These are phyloP conservation scores for Riparia riparia DNA, from an alignment of 2,113 vertebrate species.

Conservation along the genomic window DNA sequence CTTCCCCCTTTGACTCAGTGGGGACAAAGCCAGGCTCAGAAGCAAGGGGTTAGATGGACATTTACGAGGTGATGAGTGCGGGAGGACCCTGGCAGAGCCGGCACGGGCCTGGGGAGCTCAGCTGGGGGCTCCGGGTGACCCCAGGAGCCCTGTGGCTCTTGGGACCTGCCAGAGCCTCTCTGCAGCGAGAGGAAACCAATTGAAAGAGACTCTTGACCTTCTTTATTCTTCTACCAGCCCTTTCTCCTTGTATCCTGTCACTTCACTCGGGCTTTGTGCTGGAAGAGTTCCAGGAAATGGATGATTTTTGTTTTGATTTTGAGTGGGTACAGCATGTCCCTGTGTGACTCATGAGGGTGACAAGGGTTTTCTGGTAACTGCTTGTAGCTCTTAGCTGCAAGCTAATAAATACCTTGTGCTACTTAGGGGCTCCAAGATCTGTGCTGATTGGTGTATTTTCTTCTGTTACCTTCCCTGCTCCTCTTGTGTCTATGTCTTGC, in stretches of 20 bases:
- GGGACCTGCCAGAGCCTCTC: not conserved
- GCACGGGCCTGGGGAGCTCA: not conserved
- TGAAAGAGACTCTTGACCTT: slow-evolving; percentile 2
- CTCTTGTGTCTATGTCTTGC: not conserved
- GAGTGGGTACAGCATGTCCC: not conserved
- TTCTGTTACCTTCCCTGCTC: not conserved
- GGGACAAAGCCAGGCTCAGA: not conserved
- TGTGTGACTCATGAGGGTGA: not conserved
- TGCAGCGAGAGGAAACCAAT: not conserved
- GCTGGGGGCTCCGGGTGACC: not conserved
- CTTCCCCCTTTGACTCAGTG: not conserved
- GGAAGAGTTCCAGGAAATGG: slow-evolving; percentile 10
- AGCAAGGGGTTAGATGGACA: not conserved
- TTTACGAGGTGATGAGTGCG: not conserved
- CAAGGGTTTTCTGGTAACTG: slow-evolving; percentile 16
- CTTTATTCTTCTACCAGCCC: not conserved
- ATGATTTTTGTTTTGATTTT: not conserved
- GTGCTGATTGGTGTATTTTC: not conserved
- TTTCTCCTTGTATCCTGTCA: not conserved
- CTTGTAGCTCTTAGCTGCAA: slow-evolving; percentile 1
- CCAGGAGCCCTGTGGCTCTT: not conserved
- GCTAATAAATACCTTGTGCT: not conserved
- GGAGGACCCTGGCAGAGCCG: not conserved
- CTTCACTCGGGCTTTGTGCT: not conserved
- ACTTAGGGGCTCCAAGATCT: not conserved